phyloP scores from a whole-genome alignment of 37 sponge, comb jelly and placozoan genomes.

The Dysidea cf. avara region DNA sequence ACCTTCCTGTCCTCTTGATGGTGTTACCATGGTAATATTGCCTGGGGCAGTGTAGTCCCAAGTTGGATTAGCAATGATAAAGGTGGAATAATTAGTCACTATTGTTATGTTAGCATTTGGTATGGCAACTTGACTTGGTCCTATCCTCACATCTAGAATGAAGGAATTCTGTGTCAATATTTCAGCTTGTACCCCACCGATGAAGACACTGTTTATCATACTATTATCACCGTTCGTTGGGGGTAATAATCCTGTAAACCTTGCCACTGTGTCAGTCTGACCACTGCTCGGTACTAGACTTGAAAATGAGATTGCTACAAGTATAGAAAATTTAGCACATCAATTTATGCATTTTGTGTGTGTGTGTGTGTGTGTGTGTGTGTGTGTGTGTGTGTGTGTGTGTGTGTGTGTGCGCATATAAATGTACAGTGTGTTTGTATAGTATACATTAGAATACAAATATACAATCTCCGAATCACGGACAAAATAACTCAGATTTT shows the following conservation, averaged over 20 bases:
- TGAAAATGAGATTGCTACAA: no score
- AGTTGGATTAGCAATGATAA: background rate
- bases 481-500: no score
- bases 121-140: background rate
- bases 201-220: constrained; percentile 16
- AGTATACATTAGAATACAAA: no score
- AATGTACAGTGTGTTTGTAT: no score
- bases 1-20: constrained; percentile 62
- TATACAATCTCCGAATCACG: no score
- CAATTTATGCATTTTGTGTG: no score
- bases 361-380: no score
- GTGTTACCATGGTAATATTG: constrained; percentile 28
- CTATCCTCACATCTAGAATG: no score
- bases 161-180: background rate
- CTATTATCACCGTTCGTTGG: constrained; percentile 59
- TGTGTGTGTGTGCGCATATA: no score
- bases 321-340: no score
- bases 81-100: constrained; percentile 36
- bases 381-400: no score
- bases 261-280: constrained; percentile 48
- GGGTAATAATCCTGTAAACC: constrained; percentile 41
- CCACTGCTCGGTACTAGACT: no score
- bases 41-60: constrained; percentile 16
- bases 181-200: constrained; percentile 34
- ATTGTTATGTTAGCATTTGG: constrained; percentile 14